Conservation (phyloP, 2,797 vertebrate species). For the Spinus pinus region DNA sequence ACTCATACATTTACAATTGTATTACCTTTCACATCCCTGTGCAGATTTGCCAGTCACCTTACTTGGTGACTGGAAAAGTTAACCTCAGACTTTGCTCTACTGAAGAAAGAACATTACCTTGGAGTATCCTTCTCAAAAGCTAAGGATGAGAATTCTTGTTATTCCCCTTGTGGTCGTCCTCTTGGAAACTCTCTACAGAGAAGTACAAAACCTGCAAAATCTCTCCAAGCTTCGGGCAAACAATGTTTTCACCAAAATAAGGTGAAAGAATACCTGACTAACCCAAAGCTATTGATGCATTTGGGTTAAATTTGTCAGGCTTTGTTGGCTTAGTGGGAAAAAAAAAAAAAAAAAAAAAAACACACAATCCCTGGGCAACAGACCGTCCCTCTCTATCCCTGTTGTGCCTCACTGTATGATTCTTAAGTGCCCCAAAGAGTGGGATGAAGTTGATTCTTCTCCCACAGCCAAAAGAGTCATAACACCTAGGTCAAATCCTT, state of each 20-base stretch:
- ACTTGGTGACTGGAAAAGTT: background rate
- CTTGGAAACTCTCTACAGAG: background rate
- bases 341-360: background rate
- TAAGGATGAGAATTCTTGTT: background rate
- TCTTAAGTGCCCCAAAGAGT: background rate
- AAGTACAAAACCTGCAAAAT: background rate
- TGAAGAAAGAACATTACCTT: background rate
- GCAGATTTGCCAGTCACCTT: background rate
- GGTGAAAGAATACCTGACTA: background rate
- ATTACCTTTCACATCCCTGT: background rate
- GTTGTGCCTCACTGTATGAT: fast-evolving
- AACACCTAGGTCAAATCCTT: background rate
- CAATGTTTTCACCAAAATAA: background rate
- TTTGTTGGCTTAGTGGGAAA: background rate
- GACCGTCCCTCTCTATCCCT: background rate
- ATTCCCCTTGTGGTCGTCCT: background rate
- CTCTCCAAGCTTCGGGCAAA: background rate
- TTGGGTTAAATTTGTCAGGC: background rate
- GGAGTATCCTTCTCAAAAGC: background rate
- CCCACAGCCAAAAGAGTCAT: background rate
- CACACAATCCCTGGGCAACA: background rate
- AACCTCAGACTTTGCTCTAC: background rate
- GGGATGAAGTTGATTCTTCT: background rate
- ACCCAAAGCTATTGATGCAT: background rate
- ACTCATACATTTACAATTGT: background rate